Base-by-base conservation (phyloP, 2,797 vertebrate species). In the Trichosurus vulpecula region DNA sequence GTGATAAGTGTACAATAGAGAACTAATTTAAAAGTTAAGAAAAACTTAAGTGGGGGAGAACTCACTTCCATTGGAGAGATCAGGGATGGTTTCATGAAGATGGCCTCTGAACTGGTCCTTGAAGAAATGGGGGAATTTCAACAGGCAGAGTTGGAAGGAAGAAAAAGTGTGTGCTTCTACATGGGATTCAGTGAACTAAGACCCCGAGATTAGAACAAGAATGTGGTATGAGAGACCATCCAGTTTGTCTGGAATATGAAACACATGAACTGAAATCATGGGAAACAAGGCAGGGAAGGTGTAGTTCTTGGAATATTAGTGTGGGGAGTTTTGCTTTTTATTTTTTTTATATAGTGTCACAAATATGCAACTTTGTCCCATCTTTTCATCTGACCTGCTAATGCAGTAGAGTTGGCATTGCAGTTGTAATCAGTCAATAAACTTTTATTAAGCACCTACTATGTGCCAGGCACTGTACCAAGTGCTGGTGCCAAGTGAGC, bases 391-490 rank as follows among this genome's bases (percentile, higher is more conserved):
- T 89, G 95, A 74, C 51, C 51, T 92, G 12, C 51, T 90, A 55
- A 87, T 87, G 57, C 95, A 92, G 47, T 89, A 22, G 93, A 94
- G 94, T 74, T 95, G 96, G 93, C 91, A 96, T 94, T 92, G 9
- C 3, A 3, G 8, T 27, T 87, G 41, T 87, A 51, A 66, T 93
- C 94, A 91, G 52, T 89, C 81, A 41, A 87, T 51, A 87, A 87
- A 47, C 41, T 47, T 41, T 41, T 74, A 74, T 41, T 12, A 51
- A 87, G 22, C 9, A 47, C 74, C 74, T 87, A 87, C 41, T 51
- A 47, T 51, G 41, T 87, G 25, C n/a, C 3, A 41, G 66, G 66
- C n/a, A n/a, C 13, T 66, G 35, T 66, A 61, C 66, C n/a, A 66
- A n/a, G 58, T 66, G 58, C 13, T 66, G 74, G 47, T 25, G 31